Base-by-base conservation (phyloP, 2,888 invertebrate species). In the Pycnomerus fuliginosus region DNA sequence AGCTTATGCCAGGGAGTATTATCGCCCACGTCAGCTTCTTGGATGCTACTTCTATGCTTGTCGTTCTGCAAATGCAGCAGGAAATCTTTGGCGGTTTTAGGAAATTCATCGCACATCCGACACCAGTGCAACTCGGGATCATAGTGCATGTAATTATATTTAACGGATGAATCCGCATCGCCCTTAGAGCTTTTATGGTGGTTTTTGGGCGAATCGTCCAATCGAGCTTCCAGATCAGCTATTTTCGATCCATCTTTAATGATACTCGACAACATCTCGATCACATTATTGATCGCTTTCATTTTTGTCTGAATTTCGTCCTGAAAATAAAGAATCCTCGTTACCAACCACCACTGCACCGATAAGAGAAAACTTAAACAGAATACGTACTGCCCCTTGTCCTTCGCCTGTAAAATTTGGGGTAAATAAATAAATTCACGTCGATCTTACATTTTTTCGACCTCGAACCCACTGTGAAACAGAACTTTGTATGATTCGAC, bases 121-220 rank as follows among this genome's bases (percentile, higher is more conserved):
- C 91, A 92, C 92, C 92, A 92, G 68, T 91, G 90, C 79, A 89
- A 84, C 74, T 90, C 90, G 0, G 90, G 89, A 72, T 92, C 91
- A 67, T 89, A 91, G 73, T 89, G 87, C 36, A 88, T 83, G 64
- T 85, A 87, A 79, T 89, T 90, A 70, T 80, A 84, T 68, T 80
- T 63, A 34, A 56, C 49, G 48, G 59, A 58, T 17, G 44, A 43
- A 47, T 58, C 59, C 22, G 44, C 43, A 29, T 69, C 70, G 5
- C 65, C 58, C 28, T 39, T 68, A 1, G 24, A 66, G 62, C 29
- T 47, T 30, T 42, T 44, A 14, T 35, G 64, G 64, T 37, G 67
- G 65, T 30, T 58, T 62, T 55, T 65, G 57, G 17, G 68, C 56
- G 51, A 44, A 31, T 62, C 60, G 14, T 48, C 48, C 38, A 55